phyloP scores from a whole-genome alignment of 2,888 invertebrate species.

The Eustalomyia histrio region DNA sequence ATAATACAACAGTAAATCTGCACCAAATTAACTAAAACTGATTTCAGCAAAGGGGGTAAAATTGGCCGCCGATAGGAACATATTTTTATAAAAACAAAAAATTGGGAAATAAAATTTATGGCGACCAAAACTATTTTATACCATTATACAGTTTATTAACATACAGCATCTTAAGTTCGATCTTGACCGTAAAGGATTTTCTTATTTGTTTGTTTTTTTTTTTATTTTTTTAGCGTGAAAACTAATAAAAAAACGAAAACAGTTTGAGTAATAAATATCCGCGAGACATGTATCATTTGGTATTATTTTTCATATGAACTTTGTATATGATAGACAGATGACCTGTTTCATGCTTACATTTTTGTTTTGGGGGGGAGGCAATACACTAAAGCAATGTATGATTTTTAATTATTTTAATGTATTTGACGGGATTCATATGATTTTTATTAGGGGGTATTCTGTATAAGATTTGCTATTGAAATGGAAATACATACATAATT shows the following conservation, averaged over 20 bases:
- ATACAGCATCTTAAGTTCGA: too few species aligned
- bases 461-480: background rate
- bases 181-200: too few species aligned
- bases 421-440: background rate
- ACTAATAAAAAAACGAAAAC: slow-evolving; percentile 13
- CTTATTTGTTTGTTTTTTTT: background rate
- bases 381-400: background rate
- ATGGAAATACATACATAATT: background rate
- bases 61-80: too few species aligned
- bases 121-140: too few species aligned
- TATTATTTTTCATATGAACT: slow-evolving; percentile 19
- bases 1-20: too few species aligned
- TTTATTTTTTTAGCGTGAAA: slow-evolving; percentile 15
- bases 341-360: slow-evolving; percentile 1
- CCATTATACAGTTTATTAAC: too few species aligned
- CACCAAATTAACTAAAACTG: too few species aligned
- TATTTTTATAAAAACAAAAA: too few species aligned
- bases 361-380: background rate
- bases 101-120: too few species aligned
- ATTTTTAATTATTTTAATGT: slow-evolving; percentile 36
- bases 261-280: slow-evolving; percentile 26
- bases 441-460: background rate
- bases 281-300: slow-evolving; percentile 4
- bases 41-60: too few species aligned
- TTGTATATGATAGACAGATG: slow-evolving; percentile 23